These are phyloP conservation scores for Clostera curtula DNA, from an alignment of 2,888 invertebrate species.

Conservation along the genomic window DNA sequence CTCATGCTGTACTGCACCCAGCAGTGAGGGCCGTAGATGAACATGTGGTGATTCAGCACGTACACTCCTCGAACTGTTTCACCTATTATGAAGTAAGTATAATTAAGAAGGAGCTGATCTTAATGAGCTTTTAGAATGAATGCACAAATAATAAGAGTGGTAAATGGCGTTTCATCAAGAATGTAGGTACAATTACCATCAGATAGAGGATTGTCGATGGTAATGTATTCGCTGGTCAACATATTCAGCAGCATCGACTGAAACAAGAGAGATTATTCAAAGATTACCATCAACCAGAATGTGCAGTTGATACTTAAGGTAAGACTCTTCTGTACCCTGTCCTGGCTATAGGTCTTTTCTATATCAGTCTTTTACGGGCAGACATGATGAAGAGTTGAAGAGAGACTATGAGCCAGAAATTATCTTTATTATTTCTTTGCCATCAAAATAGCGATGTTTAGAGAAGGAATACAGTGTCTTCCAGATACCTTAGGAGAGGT, in stretches of 20 bases:
- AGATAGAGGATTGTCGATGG: slow-evolving; percentile 88
- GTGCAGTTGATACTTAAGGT: not conserved
- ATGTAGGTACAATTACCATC: slow-evolving; percentile 50
- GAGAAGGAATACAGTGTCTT: no score
- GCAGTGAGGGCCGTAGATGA: slow-evolving; percentile 83
- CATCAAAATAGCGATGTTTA: no score
- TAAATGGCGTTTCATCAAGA: no score
- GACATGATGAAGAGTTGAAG: no score
- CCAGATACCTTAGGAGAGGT: no score
- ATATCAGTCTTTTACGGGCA: no score
- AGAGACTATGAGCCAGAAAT: no score
- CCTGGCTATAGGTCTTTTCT: no score
- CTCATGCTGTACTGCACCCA: slow-evolving; percentile 88
- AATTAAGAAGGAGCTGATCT: no score
- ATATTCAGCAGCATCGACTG: slow-evolving; percentile 92
- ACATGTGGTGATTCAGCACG: slow-evolving; percentile 73
- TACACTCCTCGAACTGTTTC: slow-evolving; percentile 64
- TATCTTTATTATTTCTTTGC: no score
- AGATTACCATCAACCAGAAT: not conserved
- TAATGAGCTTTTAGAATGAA: no score
- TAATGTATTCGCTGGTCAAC: slow-evolving; percentile 93
- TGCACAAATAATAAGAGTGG: no score
- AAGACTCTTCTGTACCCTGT: not conserved
- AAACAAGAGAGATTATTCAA: slow-evolving; percentile 21
- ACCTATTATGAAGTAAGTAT: slow-evolving; percentile 31